Base-by-base conservation (phyloP, 2,888 invertebrate genomes). In the Zygogramma bicolorata region DNA sequence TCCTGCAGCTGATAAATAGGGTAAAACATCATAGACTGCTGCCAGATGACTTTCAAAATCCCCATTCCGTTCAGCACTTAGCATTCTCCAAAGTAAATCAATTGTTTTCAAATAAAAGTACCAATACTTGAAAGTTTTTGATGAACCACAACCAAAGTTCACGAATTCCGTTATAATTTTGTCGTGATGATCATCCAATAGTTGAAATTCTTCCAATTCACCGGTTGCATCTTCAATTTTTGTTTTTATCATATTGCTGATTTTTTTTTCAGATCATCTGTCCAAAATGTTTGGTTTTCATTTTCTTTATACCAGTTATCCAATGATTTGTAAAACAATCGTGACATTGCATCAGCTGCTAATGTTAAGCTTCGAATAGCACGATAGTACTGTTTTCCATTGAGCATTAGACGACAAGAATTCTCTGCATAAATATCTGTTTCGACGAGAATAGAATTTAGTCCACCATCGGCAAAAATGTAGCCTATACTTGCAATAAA, bases 391-490 rank as follows among this genome's bases (percentile, higher is more conserved):
- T n/a, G n/a, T n/a, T n/a, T n/a, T 38, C 73, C 73, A 5, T 70
- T 53, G 1, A 75, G 40, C 70, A 75, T 75, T 18, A 68, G 25
- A 7, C 40, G 13, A 53, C 75, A 75, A 38, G 76, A 61, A 34
- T 38, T 49, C 60, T 71, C 66, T 7, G 68, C 68, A 61, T 61
- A 68, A 68, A 74, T 34, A 13, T 27, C 74, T 27, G 74, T 46
- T 61, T 74, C 68, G 20, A 53, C 29, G 15, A 74, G 31, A 34
- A 70, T 68, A 49, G 22, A 13, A 57, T 7, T 42, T 1, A 77
- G 65, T 18, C 78, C 78, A 20, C 74, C 74, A 27, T 77, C 78
- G 2, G 58, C 59, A 74, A 74, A 78, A 65, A 78, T 69, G 42
- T 73, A 40, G 0, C 65, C 73, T n/a, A 78, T 70, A 65, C 74